Base-by-base conservation (phyloP, 1,140 invertebrate species). In the Drosophila miranda region DNA sequence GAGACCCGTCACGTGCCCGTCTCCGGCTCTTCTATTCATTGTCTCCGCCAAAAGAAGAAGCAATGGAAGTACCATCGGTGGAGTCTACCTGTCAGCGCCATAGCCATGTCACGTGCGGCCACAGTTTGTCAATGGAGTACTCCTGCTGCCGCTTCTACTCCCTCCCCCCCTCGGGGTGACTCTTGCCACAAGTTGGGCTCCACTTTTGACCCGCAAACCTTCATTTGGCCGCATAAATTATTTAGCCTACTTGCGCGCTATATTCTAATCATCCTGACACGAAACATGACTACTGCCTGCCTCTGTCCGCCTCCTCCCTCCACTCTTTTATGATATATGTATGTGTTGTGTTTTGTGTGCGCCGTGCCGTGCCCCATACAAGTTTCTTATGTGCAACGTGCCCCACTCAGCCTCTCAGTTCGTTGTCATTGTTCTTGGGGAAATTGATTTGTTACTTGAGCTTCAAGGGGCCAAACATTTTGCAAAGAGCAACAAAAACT, bases 181-280 rank as follows among this genome's bases (percentile, higher is more conserved):
- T 59, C 11, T 44, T 9, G 72, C 71, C 66, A 74, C 71, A 74
- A 73, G 69, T 73, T 28, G 69, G 53, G 41, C 30, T 43, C 56
- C 44, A 23, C 53, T 72, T 87, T 78, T 87, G 82, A 87, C 82
- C 82, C 83, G 83, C 78, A 87, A 57, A 87, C 81, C 78, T 86
- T 75, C 70, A 81, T 86, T 87, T 70, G 61, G 62, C 73, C 58
- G 43, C 67, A 86, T 87, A 87, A 87, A 87, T 87, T 78, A 87
- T 87, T 68, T 53, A 87, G 57, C 30, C 53, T 41, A 9, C 44
- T 50, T 48, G 51, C 44, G 30, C 82, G 82, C 75, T 87, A 87
- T 87, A 87, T 87, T 87, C 82, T 87, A 87, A 87, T 87, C 82
- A 87, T 83, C n/a, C 66, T 78, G 82, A 87, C 82, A 78, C 71